Conservation (phyloP, 2,113 vertebrate genomes). For the Amphiprion ocellaris region DNA sequence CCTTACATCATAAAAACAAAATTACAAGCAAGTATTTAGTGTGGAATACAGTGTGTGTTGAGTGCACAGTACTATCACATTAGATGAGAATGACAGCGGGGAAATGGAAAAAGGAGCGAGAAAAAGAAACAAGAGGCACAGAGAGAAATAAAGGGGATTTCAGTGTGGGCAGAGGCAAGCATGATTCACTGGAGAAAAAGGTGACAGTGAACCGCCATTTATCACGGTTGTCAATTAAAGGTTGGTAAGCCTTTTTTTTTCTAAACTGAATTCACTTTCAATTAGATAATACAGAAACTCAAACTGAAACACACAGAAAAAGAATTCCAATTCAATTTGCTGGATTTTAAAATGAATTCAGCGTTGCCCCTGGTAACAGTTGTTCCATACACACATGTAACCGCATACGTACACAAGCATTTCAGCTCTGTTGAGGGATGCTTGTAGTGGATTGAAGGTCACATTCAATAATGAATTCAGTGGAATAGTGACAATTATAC, state of each 20-base stretch:
- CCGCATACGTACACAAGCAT: not conserved
- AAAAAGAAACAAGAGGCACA: slow-evolving; percentile 9
- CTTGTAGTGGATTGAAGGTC: slow-evolving; percentile 64
- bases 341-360: slow-evolving; percentile 20
- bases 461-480: slow-evolving; percentile 66
- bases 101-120: not conserved
- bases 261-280: slow-evolving; percentile 42
- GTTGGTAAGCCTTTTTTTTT: slow-evolving; percentile 11
- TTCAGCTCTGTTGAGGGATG: slow-evolving; percentile 18
- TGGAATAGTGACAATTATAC: slow-evolving; percentile 59
- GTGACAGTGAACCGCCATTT: slow-evolving; percentile 36
- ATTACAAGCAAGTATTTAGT: slow-evolving; percentile 41
- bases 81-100: not conserved
- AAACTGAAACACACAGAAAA: slow-evolving; percentile 5
- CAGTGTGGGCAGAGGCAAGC: not conserved
- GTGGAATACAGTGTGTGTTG: not conserved
- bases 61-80: not conserved
- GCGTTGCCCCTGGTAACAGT: slow-evolving; percentile 2
- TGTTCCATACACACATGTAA: slow-evolving; percentile 12
- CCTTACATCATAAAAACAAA: slow-evolving; percentile 17
- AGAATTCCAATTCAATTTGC: slow-evolving; percentile 25
- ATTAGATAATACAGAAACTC: slow-evolving; percentile 19
- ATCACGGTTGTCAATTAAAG: slow-evolving; percentile 57
- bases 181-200: slow-evolving; percentile 24
- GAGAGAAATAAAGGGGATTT: slow-evolving; percentile 20